A percentile compares a stretch with the other conserved stretches of the same genome.
Evolutionary conservation across 2,888 invertebrate species (phyloP).

Genomic region (Homarus gammarus): DNA sequence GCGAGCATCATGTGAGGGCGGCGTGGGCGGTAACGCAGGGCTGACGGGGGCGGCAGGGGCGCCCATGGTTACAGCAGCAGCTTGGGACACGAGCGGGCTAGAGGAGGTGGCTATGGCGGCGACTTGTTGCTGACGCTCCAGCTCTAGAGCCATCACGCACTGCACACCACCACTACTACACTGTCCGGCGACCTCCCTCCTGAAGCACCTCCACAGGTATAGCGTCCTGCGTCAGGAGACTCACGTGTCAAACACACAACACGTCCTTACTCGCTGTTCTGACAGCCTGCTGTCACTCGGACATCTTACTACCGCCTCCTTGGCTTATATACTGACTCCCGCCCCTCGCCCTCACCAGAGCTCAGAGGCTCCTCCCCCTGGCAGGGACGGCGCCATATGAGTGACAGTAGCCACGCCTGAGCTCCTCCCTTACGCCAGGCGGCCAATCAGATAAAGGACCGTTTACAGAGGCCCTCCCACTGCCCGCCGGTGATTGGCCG

Average conservation of each 20-base stretch:
- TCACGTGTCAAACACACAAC: slow-evolving; percentile 68
- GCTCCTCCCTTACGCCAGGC: not conserved
- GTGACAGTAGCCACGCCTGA: slow-evolving; percentile 47
- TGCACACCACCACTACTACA: no score
- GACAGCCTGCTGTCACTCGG: slow-evolving; percentile 70
- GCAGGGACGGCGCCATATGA: slow-evolving; percentile 33
- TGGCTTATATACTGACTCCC: slow-evolving; percentile 74
- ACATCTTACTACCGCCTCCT: slow-evolving; percentile 71
- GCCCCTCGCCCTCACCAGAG: slow-evolving; percentile 47
- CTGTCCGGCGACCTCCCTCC: slow-evolving; percentile 10
- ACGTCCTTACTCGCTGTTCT: slow-evolving; percentile 60
- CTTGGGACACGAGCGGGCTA: slow-evolving; percentile 5
- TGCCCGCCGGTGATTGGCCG: slow-evolving; percentile 50
- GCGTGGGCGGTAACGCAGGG: slow-evolving; percentile 66
- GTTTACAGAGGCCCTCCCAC: not conserved
- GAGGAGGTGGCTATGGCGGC: slow-evolving; percentile 29
- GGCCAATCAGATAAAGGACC: not conserved
- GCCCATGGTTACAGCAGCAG: slow-evolving; percentile 8
- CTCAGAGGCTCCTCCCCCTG: slow-evolving; percentile 41
- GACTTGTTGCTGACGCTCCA: slow-evolving; percentile 48
- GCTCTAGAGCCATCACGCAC: slow-evolving; percentile 30
- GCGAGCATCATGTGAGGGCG: slow-evolving; percentile 59
- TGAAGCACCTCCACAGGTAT: slow-evolving; percentile 20
- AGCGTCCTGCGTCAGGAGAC: slow-evolving; percentile 35
- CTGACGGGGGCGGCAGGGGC: slow-evolving; percentile 57